Percentiles rank a stretch among this genome's conserved stretches.
Evolutionary conservation across 2,888 invertebrate species (phyloP).

Genomic region (Meandrusa payeni): DNA sequence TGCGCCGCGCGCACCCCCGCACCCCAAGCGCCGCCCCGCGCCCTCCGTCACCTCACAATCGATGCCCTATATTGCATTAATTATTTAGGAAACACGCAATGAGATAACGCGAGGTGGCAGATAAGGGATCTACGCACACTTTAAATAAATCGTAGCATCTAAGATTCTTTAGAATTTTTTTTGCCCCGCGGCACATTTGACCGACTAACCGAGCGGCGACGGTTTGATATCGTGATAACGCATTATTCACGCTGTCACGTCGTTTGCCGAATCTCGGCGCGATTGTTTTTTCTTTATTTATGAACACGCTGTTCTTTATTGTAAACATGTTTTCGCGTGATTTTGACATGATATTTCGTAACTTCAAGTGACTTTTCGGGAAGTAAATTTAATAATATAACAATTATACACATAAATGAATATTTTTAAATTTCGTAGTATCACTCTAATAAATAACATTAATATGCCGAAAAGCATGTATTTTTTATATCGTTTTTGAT

Average conservation of each 20-base stretch:
- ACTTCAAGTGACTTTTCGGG: too few relatives aligned
- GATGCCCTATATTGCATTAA: slow-evolving; percentile 82
- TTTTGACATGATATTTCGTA: too few relatives aligned
- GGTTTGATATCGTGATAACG: slow-evolving; percentile 45
- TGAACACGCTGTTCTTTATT: slow-evolving; percentile 19
- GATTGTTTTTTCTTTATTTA: slow-evolving; percentile 33
- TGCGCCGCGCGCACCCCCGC: slow-evolving; percentile 78
- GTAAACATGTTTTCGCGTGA: slow-evolving; percentile 28
- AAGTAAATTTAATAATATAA: too few relatives aligned
- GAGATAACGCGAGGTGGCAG: slow-evolving; percentile 80
- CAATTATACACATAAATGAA: too few relatives aligned
- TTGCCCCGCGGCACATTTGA: slow-evolving; percentile 31
- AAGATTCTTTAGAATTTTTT: slow-evolving; percentile 30
- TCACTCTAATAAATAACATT: too few relatives aligned
- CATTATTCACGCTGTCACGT: slow-evolving; percentile 58
- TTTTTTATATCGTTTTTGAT: too few relatives aligned
- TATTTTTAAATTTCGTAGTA: too few relatives aligned
- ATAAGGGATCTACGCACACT: slow-evolving; percentile 71
- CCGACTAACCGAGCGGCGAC: slow-evolving; percentile 14
- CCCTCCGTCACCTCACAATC: slow-evolving; percentile 78
- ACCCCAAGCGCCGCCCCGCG: slow-evolving; percentile 58
- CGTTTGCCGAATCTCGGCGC: slow-evolving; percentile 30
- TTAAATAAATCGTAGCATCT: slow-evolving; percentile 69
- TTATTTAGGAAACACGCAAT: slow-evolving; percentile 82
- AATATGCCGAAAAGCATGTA: too few relatives aligned